A percentile compares a stretch with the other conserved stretches of the same genome.
Conservation (phyloP, 2,888 invertebrate genomes). For the Alsophila aescularia region DNA sequence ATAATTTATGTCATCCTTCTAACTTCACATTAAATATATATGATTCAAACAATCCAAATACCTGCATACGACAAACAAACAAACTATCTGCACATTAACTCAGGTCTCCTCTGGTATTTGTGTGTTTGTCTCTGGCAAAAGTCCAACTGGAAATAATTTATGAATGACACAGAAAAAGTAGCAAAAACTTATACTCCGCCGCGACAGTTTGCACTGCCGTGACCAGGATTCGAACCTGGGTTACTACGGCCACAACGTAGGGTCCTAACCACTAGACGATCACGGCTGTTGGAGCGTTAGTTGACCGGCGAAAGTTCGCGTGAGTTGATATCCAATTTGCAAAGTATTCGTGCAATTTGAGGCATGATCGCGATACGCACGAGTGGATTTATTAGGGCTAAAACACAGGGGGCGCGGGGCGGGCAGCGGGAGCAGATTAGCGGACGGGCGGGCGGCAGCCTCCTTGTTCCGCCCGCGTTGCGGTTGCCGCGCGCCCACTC, state of each 20-base stretch:
- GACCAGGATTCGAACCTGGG: conserved; percentile 89
- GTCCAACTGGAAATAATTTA: conserved; percentile 25
- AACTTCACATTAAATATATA: conserved; percentile 31
- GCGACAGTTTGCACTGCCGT: conserved; percentile 70
- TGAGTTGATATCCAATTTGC: not conserved
- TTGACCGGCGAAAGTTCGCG: conserved; percentile 7
- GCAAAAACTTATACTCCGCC: conserved; percentile 43
- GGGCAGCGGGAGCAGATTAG: no score
- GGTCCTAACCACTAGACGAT: conserved; percentile 90
- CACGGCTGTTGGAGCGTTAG: conserved; percentile 68
- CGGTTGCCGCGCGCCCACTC: no score
- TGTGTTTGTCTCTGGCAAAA: conserved; percentile 26
- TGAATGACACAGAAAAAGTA: conserved; percentile 7
- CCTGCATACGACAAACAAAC: no score
- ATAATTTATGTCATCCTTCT: conserved; percentile 18
- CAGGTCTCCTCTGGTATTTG: conserved; percentile 17
- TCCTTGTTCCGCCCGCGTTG: no score
- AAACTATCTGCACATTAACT: conserved; percentile 29
- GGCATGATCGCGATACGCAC: conserved; percentile 19
- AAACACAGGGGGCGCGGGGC: no score
- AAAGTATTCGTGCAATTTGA: not conserved
- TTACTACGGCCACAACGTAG: conserved; percentile 91
- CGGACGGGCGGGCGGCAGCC: no score
- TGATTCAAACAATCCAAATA: conserved; percentile 21
- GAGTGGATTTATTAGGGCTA: conserved; percentile 21